Evolutionary conservation across 2,797 vertebrate genomes (phyloP).

Genomic region (Danio albolineatus): DNA sequence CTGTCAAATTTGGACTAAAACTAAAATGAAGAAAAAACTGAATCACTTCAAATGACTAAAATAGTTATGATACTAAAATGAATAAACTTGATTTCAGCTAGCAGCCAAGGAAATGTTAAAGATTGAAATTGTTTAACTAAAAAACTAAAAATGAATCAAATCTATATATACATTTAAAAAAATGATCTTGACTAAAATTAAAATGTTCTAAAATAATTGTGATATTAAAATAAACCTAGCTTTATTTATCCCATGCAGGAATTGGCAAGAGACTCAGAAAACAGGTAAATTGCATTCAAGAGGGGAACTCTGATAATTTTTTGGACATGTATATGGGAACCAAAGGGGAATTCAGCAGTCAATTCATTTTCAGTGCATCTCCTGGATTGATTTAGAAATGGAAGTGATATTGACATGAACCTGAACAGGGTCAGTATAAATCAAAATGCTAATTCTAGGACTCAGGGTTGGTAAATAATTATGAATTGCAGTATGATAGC

Average conservation of each 20-base stretch:
- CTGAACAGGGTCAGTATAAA: constrained; percentile 39
- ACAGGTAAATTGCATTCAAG: constrained; percentile 17
- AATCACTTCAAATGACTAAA: no score
- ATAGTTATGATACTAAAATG: no score
- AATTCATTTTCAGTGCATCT: constrained; percentile 42
- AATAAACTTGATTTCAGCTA: no score
- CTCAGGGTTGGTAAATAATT: constrained; percentile 42
- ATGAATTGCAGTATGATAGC: constrained; percentile 22
- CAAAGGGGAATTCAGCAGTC: constrained; percentile 44
- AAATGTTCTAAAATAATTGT: no score
- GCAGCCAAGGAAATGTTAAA: no score
- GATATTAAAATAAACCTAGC: no score
- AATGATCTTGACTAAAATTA: no score
- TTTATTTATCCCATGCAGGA: not conserved
- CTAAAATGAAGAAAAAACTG: no score
- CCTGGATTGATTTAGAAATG: constrained; percentile 48
- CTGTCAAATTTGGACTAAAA: no score
- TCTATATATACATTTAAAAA: no score
- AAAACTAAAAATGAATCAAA: no score
- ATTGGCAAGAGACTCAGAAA: not conserved
- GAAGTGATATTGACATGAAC: constrained; percentile 52
- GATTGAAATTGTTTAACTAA: no score
- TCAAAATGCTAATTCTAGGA: constrained; percentile 47
- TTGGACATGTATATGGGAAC: constrained; percentile 17
- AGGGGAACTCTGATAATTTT: constrained; percentile 17